phyloP scores from a whole-genome alignment of 2,888 invertebrate genomes.

The Alcis repandata region DNA sequence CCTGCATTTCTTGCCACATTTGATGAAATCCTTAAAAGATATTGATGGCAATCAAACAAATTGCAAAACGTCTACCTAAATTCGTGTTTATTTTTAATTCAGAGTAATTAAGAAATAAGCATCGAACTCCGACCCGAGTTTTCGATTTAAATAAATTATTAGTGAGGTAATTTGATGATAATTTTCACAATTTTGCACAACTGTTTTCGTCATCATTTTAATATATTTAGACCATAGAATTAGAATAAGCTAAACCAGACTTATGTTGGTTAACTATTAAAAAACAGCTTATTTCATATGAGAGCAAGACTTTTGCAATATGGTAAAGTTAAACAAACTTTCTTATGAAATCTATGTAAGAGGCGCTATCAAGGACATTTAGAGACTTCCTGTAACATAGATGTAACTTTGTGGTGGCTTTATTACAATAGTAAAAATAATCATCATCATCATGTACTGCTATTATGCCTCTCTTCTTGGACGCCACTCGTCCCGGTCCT shows the following conservation, averaged over 20 bases:
- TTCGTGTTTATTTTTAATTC: not conserved
- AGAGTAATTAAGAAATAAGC: not conserved
- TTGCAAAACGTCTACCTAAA: not conserved
- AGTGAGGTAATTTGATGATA: not conserved
- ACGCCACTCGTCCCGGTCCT: no score
- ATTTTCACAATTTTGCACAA: conserved; percentile 7
- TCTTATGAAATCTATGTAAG: not conserved
- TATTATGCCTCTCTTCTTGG: no score
- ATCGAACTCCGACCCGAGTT: no score
- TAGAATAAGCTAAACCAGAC: not conserved
- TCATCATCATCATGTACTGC: no score
- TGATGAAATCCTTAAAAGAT: no score
- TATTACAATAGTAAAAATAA: no score
- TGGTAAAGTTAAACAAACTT: not conserved
- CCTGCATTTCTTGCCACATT: no score
- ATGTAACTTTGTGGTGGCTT: no score
- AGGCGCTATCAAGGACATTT: not conserved
- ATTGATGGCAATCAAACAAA: no score
- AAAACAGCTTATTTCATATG: not conserved
- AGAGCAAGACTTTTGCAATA: conserved; percentile 1
- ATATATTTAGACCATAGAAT: not conserved
- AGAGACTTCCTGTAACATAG: not conserved
- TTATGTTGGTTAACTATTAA: not conserved
- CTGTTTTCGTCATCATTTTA: not conserved
- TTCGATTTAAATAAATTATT: not conserved